These are phyloP conservation scores for Lycophotia porphyrea DNA, from an alignment of 2,888 invertebrate genomes.

Conservation along the genomic window DNA sequence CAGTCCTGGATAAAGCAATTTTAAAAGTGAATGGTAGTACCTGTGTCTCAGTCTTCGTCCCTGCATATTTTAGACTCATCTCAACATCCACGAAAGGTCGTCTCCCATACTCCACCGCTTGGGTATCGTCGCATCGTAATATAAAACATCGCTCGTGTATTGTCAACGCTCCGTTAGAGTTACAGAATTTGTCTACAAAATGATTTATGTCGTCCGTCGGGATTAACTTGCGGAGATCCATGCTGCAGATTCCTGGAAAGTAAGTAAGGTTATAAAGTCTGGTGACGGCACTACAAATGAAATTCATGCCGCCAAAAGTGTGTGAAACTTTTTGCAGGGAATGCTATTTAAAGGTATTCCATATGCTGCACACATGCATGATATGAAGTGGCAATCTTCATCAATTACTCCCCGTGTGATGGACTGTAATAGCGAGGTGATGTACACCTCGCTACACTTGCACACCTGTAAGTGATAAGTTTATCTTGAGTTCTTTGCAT, in stretches of 20 bases:
- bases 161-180: constrained; percentile 77
- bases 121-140: constrained; percentile 73
- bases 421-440: too few relatives aligned
- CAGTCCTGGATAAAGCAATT: not conserved
- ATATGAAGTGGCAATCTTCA: not conserved
- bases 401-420: not conserved
- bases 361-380: not conserved
- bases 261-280: not conserved
- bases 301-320: not conserved
- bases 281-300: not conserved
- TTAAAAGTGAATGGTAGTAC: constrained; percentile 57
- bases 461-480: not conserved
- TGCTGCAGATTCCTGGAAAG: constrained; percentile 84
- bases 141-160: constrained; percentile 86
- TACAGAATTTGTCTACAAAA: constrained; percentile 82
- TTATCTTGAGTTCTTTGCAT: not conserved
- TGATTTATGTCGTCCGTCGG: constrained; percentile 81
- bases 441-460: not conserved
- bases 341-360: not conserved
- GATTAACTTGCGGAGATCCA: constrained; percentile 88
- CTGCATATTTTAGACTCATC: constrained; percentile 85
- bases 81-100: constrained; percentile 88
- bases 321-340: not conserved
- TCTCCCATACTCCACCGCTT: constrained; percentile 47
- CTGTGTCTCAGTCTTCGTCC: constrained; percentile 63